Evolutionary conservation across 2,888 invertebrate species (phyloP), one percentile per base, ranked within the genome.

Genomic region (Andrena chrysosceles): DNA sequence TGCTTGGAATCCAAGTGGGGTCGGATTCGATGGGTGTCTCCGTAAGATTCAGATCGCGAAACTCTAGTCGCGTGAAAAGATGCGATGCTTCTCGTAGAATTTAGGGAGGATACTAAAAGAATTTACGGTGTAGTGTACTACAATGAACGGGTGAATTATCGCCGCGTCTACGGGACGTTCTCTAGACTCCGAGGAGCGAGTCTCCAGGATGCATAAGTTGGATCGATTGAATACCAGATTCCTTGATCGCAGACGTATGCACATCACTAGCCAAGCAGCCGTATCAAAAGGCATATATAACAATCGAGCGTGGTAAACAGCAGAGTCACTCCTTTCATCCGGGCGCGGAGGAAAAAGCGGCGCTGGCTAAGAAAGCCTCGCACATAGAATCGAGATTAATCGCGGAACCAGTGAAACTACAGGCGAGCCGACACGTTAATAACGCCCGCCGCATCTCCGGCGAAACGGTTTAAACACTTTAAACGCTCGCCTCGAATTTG

Each of bases 221-320:
- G 63, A 72, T 63, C 35, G 60, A 75, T 71, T 26, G 49, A 62
- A n/a, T 23, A n/a, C 71, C 29, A n/a, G 71, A 35, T 72, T 70
- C 42, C 70, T 42, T 42, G 80, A 80, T 70, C 70, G 77, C 42
- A 31, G 35, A 52, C 81, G 71, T 80, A 42, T 42, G 42, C 42
- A 49, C 66, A 80, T 80, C 80, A 71, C 52, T 64, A 29, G 64
- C 48, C 73, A 81, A 64, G 49, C 81, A 66, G 66, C 42, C 75
- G 75, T 81, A 66, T 81, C 81, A 35, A 31, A 66, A 81, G 69
- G 52, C 74, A 60, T 66, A 60, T 71, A 69, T 70, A 74, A 74
- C 75, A 54, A 74, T 68, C 77, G 69, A 70, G 76, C 62, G 67
- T 49, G 66, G 52, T 68, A 56, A 78, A 49, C 52, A 64, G 59